Percentiles rank a stretch among this genome's conserved stretches.
Conservation (phyloP, 2,113 vertebrate genomes). For the Holacanthus passer region DNA sequence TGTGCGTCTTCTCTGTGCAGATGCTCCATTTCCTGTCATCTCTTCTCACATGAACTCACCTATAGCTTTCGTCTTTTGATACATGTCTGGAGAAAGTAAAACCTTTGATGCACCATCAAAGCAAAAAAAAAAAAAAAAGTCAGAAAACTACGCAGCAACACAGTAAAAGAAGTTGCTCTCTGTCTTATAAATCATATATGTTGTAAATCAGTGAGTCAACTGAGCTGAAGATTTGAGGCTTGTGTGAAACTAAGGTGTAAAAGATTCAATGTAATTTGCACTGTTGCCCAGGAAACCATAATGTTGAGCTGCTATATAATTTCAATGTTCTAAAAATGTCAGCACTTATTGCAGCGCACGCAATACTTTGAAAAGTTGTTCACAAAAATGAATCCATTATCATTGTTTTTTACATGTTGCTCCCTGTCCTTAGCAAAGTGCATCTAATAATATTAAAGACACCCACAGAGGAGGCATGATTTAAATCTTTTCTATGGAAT, state of each 20-base stretch:
- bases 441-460: background rate
- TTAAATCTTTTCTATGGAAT: background rate
- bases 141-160: background rate
- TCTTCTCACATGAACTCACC: constrained; percentile 7
- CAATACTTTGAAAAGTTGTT: constrained; percentile 6
- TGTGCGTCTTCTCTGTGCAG: constrained; percentile 26
- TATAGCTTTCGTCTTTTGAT: background rate
- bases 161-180: background rate
- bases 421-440: background rate
- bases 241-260: constrained; percentile 17
- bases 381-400: background rate
- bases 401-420: background rate
- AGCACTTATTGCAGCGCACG: constrained; percentile 1
- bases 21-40: constrained; percentile 18
- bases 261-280: constrained; percentile 30
- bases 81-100: background rate
- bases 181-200: background rate
- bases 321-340: constrained; percentile 44
- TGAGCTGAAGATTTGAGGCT: constrained; percentile 8
- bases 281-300: constrained; percentile 67
- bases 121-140: background rate
- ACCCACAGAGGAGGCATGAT: background rate
- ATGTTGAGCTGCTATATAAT: constrained; percentile 31
- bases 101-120: background rate
- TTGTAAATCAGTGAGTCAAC: constrained; percentile 4